A percentile compares a stretch with the other conserved stretches of the same genome.
Conservation (phyloP, 2,888 invertebrate species). For the Lepidonotus clava region DNA sequence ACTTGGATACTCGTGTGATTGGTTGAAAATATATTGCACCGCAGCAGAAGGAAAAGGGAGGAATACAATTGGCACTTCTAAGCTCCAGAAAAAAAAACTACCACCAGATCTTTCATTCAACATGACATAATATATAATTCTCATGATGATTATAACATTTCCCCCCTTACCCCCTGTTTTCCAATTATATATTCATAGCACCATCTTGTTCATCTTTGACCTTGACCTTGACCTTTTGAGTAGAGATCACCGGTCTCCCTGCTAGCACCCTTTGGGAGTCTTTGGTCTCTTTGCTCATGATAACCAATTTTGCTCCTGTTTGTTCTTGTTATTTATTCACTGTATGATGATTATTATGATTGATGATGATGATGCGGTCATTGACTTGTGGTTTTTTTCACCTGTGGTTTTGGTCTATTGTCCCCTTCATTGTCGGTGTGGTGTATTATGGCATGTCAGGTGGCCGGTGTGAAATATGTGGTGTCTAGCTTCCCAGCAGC, state of each 20-base stretch:
- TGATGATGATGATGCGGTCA: slow-evolving; percentile 45
- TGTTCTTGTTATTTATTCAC: slow-evolving; percentile 25
- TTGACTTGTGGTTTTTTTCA: slow-evolving; percentile 39
- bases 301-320: slow-evolving; percentile 39
- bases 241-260: slow-evolving; percentile 24
- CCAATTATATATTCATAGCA: slow-evolving; percentile 32
- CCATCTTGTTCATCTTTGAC: slow-evolving; percentile 39
- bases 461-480: slow-evolving; percentile 21
- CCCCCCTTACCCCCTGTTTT: not conserved
- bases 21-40: not conserved
- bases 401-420: slow-evolving; percentile 48
- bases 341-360: not conserved
- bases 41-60: not conserved
- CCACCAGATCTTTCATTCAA: not conserved
- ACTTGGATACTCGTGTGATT: slow-evolving; percentile 25
- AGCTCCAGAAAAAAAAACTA: not conserved
- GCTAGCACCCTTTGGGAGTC: not conserved
- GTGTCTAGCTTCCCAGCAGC: slow-evolving; percentile 31
- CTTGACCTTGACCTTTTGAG: slow-evolving; percentile 52
- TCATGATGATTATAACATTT: too few species aligned
- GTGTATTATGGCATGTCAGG: slow-evolving; percentile 40
- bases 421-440: slow-evolving; percentile 40
- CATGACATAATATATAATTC: slow-evolving; percentile 30
- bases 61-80: slow-evolving; percentile 8
- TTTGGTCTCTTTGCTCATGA: slow-evolving; percentile 19